A percentile compares a stretch with the other conserved stretches of the same genome.
These are phyloP conservation scores for Drosophila peninsularis DNA, from an alignment of 2,888 invertebrate genomes.

Conservation along the genomic window DNA sequence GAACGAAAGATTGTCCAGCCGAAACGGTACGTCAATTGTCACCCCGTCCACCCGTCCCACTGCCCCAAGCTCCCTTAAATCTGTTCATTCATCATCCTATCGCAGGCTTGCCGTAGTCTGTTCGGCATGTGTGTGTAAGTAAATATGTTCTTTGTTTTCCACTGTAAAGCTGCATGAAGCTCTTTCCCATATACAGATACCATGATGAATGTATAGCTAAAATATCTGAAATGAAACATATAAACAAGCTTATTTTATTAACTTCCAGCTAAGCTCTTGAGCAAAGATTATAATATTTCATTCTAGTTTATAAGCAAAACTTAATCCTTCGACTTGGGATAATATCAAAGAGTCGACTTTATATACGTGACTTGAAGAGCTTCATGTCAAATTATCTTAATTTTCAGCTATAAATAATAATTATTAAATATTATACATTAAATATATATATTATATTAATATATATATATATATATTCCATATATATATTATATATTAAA, in stretches of 20 bases:
- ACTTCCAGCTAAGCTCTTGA: too few relatives aligned
- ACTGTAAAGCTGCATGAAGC: background rate
- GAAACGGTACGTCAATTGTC: constrained; percentile 82
- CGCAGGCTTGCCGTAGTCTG: background rate
- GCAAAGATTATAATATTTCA: too few relatives aligned
- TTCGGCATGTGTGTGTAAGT: constrained; percentile 12
- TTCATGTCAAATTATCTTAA: too few relatives aligned
- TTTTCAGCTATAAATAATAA: too few relatives aligned
- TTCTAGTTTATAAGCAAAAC: too few relatives aligned
- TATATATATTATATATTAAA: too few relatives aligned
- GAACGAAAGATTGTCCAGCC: constrained; percentile 83
- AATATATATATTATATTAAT: too few relatives aligned
- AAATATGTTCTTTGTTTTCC: background rate
- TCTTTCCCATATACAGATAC: background rate
- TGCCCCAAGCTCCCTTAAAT: background rate
- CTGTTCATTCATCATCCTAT: background rate
- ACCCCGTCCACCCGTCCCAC: background rate
- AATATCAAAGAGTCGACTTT: too few relatives aligned
- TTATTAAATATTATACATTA: too few relatives aligned
- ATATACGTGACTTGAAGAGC: too few relatives aligned
- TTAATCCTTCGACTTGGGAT: too few relatives aligned
- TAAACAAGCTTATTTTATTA: background rate
- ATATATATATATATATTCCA: too few relatives aligned
- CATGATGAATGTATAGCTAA: background rate
- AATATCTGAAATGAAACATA: background rate